Conservation (phyloP, 2,888 invertebrate genomes). For the Agrilus mali region DNA sequence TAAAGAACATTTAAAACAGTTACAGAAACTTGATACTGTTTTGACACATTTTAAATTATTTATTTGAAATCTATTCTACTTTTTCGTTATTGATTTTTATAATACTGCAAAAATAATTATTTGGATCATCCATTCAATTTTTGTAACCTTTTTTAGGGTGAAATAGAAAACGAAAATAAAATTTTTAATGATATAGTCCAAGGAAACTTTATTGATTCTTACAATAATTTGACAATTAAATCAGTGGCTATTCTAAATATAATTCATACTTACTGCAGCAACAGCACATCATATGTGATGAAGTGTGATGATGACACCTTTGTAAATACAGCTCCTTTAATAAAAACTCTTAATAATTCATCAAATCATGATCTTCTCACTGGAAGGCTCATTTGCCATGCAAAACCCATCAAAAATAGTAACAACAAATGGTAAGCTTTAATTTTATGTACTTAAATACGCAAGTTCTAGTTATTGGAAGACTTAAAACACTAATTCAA, state of each 20-base stretch:
- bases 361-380: conserved; percentile 42
- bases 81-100: too few relatives aligned
- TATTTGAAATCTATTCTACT: too few relatives aligned
- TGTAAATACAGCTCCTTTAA: conserved; percentile 59
- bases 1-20: too few relatives aligned
- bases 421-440: conserved; percentile 60
- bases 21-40: too few relatives aligned
- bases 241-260: conserved; percentile 76
- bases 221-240: conserved; percentile 77
- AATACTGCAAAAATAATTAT: too few relatives aligned
- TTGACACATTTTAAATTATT: too few relatives aligned
- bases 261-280: conserved; percentile 53
- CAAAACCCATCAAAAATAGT: conserved; percentile 58
- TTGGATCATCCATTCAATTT: too few relatives aligned
- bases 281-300: conserved; percentile 48
- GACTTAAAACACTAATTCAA: too few relatives aligned
- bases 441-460: too few relatives aligned
- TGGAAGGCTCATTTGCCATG: conserved; percentile 68
- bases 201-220: conserved; percentile 71
- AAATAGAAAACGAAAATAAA: conserved; percentile 52
- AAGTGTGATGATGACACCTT: conserved; percentile 85
- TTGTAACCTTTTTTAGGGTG: conserved; percentile 30
- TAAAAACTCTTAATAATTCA: conserved; percentile 26
- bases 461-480: too few relatives aligned
- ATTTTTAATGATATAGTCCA: conserved; percentile 67